Evolutionary conservation across 2,888 invertebrate species (phyloP), one percentile per base, ranked within the genome.

Genomic region (Lepas anatifera): DNA sequence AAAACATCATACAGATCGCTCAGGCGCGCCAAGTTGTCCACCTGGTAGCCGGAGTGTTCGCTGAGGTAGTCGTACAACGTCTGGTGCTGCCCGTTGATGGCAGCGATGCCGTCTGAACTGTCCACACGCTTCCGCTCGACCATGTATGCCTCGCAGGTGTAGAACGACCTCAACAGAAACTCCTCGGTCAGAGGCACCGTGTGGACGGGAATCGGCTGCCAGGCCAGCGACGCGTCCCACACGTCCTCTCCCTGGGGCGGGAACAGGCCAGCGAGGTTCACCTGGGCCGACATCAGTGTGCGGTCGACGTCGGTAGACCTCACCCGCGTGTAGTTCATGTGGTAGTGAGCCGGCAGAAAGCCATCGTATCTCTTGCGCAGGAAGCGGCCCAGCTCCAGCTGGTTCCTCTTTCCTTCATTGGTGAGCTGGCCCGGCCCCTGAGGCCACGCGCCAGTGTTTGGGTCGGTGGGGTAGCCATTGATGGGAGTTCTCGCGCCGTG

Each of bases 401-500:
- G 90, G 76, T 91, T 88, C 73, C 80, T 79, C 80, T 89, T 90
- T 16, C 93, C 93, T 72, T 79, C 90, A 80, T 89, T 89, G 0
- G 95, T 95, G 22, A 96, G 81, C 78, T 95, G 89, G 1, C 93
- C 94, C 82, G 88, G 92, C 73, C 88, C 90, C 0, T 92, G 90
- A 94, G 95, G 95, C 35, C 69, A 35, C 18, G 43, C 43, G 16
- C 68, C 85, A 27, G 80, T 80, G 50, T 50, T 50, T 0, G 92
- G 91, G 81, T 95, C 95, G 27, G 82, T 89, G 0, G 91, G 89
- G 78, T 91, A 95, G 0, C 87, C 84, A n/a, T 85, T 81, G 2
- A 90, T 82, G 0, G 93, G 93, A 66, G 92, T 92, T 73, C 96
- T 84, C 78, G 95, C 95, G 18, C 96, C 96, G 82, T 96, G 96